Percentiles rank a stretch among this genome's conserved stretches.
Evolutionary conservation across 2,888 invertebrate genomes (phyloP).

Genomic region (Watsonalla binaria): DNA sequence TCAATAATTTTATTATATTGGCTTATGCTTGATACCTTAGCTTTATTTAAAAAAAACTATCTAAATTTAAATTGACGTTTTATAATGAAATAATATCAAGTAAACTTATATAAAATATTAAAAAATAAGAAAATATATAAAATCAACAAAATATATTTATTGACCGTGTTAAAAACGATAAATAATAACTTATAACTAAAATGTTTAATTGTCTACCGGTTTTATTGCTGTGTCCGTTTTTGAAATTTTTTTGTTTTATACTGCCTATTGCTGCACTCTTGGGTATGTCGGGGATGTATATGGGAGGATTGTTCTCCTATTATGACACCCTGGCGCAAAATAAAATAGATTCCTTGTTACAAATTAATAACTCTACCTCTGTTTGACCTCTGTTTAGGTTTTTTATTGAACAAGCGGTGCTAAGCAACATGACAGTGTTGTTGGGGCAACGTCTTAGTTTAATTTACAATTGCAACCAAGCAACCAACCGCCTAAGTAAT

Average conservation of each 20-base stretch:
- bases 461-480: neutral
- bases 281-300: slow-evolving; percentile 35
- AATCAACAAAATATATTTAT: too few species aligned
- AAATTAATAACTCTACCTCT: neutral
- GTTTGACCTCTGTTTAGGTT: neutral
- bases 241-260: slow-evolving; percentile 48
- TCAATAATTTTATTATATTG: too few species aligned
- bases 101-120: too few species aligned
- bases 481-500: slow-evolving; percentile 24
- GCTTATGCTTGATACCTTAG: too few species aligned
- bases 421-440: slow-evolving; percentile 9
- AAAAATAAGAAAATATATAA: too few species aligned
- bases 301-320: slow-evolving; percentile 29
- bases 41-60: too few species aligned
- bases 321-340: neutral
- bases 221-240: slow-evolving; percentile 38
- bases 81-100: too few species aligned
- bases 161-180: too few species aligned
- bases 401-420: too few species aligned
- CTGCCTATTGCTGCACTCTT: slow-evolving; percentile 41
- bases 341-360: neutral
- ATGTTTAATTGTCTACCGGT: slow-evolving; percentile 36
- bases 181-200: neutral
- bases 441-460: slow-evolving; percentile 12
- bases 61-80: too few species aligned